Evolutionary conservation across 2,888 invertebrate species (phyloP).

Genomic region (Harpalus rubripes): DNA sequence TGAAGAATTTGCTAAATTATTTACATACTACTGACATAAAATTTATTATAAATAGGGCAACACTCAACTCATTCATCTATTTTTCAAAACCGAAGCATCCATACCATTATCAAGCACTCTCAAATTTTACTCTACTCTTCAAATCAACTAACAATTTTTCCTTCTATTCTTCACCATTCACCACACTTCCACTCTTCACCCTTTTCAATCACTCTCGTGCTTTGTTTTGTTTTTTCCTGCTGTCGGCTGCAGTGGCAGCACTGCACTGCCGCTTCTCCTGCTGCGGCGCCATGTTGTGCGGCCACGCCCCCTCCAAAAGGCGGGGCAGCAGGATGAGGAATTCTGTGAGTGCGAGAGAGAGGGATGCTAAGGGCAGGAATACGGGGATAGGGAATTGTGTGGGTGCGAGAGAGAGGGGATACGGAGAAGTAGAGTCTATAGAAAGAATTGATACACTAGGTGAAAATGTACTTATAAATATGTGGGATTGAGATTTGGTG

Average conservation of each 20-base stretch:
- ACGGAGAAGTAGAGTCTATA: neutral
- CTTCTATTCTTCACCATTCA: neutral
- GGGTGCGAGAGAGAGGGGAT: neutral
- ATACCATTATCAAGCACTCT: neutral
- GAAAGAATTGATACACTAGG: neutral
- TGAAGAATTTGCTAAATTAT: too few relatives aligned
- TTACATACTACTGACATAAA: too few relatives aligned
- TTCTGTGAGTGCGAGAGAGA: neutral
- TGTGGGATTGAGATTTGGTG: too few relatives aligned
- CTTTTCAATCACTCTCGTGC: slow-evolving; percentile 7
- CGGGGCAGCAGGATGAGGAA: neutral
- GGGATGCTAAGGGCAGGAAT: neutral
- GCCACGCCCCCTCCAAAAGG: slow-evolving; percentile 72
- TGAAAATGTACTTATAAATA: neutral
- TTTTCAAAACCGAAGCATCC: neutral
- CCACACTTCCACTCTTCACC: neutral
- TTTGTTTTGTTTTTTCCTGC: slow-evolving; percentile 11
- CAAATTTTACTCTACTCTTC: neutral
- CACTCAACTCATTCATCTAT: too few relatives aligned
- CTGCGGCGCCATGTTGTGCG: slow-evolving; percentile 75
- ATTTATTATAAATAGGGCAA: too few relatives aligned
- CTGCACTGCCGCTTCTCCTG: slow-evolving; percentile 69
- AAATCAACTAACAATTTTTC: slow-evolving; percentile 7
- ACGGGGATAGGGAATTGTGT: neutral
- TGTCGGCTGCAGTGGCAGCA: slow-evolving; percentile 68